These are phyloP conservation scores for Chromis chromis DNA, from an alignment of 2,797 vertebrate genomes.

Conservation along the genomic window DNA sequence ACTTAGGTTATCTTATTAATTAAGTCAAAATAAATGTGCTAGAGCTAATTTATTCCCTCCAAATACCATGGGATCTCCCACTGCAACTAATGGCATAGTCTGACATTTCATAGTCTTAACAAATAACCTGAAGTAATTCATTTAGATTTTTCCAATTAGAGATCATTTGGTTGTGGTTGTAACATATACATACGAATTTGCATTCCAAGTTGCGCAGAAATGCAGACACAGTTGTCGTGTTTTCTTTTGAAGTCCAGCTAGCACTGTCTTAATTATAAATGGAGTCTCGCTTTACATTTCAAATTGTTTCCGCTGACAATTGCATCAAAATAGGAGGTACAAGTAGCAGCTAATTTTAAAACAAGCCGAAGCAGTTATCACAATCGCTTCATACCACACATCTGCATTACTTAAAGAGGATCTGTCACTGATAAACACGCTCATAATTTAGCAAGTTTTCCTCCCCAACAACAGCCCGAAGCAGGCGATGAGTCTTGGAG, in stretches of 20 bases:
- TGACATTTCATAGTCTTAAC: conserved; percentile 83
- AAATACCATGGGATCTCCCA: conserved; percentile 82
- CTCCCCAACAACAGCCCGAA: conserved; percentile 53
- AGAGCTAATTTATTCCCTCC: conserved; percentile 83
- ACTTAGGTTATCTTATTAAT: conserved; percentile 88
- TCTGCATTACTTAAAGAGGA: conserved; percentile 21
- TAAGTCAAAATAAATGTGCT: conserved; percentile 87
- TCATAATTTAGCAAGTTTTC: conserved; percentile 44
- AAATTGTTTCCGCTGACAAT: not conserved
- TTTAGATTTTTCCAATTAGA: conserved; percentile 82
- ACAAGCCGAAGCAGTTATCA: not conserved
- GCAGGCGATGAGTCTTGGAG: conserved; percentile 36
- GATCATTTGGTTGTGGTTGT: conserved; percentile 54
- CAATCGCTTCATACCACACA: conserved; percentile 8
- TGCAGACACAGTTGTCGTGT: conserved; percentile 13
- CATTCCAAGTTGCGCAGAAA: conserved; percentile 39
- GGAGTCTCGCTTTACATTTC: not conserved
- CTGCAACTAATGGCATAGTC: conserved; percentile 80
- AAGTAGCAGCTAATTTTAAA: conserved; percentile 4
- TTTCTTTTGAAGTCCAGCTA: conserved; percentile 23
- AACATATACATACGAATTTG: conserved; percentile 50
- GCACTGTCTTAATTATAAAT: conserved; percentile 36
- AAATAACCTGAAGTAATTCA: conserved; percentile 80
- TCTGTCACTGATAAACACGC: conserved; percentile 30
- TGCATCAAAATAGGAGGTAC: conserved; percentile 11